Percentiles rank a stretch among this genome's conserved stretches.
phyloP scores from a whole-genome alignment of 2,888 invertebrate genomes.

The Minunthozetes semirufus region DNA sequence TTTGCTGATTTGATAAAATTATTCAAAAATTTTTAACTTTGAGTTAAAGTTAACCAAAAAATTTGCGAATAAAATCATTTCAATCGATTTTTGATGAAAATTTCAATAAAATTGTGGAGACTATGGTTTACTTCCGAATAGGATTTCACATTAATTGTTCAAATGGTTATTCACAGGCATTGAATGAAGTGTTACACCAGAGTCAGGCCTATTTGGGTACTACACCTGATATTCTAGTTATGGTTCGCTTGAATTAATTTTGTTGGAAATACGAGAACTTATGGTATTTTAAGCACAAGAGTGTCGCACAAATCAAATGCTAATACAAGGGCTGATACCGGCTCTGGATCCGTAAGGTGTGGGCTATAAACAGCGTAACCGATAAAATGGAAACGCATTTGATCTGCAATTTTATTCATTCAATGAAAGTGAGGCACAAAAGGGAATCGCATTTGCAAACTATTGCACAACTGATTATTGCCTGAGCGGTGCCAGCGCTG shows the following conservation, averaged over 20 bases:
- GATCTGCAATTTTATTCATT: constrained; percentile 28
- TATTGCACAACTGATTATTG: constrained; percentile 2
- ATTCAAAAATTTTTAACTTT: no score
- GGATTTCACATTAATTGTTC: no score
- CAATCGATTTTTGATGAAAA: no score
- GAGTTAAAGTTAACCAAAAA: no score
- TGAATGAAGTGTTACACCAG: not conserved
- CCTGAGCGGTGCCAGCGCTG: not conserved
- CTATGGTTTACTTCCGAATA: no score
- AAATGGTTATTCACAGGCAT: not conserved
- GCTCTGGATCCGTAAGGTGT: constrained; percentile 30
- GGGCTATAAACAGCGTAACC: constrained; percentile 20
- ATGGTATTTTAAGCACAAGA: not conserved
- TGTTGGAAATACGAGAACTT: constrained; percentile 21
- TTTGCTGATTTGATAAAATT: no score
- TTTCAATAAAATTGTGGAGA: no score
- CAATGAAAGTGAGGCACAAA: not conserved
- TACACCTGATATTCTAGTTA: constrained; percentile 26
- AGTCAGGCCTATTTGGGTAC: not conserved
- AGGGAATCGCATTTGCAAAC: not conserved
- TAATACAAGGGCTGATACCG: constrained; percentile 5
- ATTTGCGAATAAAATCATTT: no score
- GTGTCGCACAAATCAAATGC: constrained; percentile 27
- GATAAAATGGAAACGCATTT: constrained; percentile 19
- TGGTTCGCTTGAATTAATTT: constrained; percentile 26